phyloP scores from a whole-genome alignment of 2,888 invertebrate species.

The Philereme transversata region DNA sequence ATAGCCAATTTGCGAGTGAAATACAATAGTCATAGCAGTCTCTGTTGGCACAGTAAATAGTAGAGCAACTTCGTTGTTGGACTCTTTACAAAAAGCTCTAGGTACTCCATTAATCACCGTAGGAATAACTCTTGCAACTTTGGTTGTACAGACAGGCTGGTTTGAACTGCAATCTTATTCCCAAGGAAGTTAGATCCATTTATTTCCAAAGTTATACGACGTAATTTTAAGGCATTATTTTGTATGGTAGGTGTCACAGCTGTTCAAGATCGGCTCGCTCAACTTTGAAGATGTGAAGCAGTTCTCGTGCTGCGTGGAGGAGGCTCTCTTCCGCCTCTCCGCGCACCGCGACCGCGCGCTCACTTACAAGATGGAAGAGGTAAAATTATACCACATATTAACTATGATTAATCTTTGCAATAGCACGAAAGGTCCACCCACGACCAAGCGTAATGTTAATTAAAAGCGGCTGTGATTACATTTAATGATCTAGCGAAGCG shows the following conservation, averaged over 20 bases:
- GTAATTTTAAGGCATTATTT: neutral
- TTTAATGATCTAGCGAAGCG: too few species aligned
- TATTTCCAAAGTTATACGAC: too few species aligned
- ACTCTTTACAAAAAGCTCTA: neutral
- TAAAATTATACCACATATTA: conserved; percentile 29
- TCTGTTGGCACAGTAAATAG: conserved; percentile 8
- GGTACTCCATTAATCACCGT: too few species aligned
- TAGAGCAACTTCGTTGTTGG: neutral
- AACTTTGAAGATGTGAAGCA: conserved; percentile 95
- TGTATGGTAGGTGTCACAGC: conserved; percentile 90
- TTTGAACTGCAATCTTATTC: too few species aligned
- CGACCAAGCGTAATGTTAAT: too few species aligned
- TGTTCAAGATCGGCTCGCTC: conserved; percentile 97
- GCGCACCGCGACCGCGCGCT: conserved; percentile 95
- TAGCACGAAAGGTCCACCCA: too few species aligned
- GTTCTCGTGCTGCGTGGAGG: conserved; percentile 96
- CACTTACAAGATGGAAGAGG: conserved; percentile 97
- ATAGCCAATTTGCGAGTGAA: conserved; percentile 4
- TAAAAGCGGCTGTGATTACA: too few species aligned
- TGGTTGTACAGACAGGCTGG: too few species aligned
- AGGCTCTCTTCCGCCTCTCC: conserved; percentile 93
- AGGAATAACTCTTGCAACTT: too few species aligned
- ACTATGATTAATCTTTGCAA: too few species aligned
- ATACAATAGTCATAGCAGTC: conserved; percentile 4
- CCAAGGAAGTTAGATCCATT: too few species aligned